phyloP scores from a whole-genome alignment of 2,113 vertebrate species.

The Spheniscus mendiculus region DNA sequence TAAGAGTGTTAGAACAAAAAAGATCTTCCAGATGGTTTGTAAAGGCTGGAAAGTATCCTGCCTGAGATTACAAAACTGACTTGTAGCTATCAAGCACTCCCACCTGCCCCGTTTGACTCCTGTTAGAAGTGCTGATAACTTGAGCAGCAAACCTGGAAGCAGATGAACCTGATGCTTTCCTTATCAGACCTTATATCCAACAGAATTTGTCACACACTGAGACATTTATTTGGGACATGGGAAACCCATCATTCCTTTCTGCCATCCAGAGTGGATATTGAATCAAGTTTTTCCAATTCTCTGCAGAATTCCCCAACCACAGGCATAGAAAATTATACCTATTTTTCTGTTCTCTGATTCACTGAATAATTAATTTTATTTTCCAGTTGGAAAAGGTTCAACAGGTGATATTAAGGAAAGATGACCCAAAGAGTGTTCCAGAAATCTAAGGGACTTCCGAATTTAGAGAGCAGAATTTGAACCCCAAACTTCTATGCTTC shows the following conservation, averaged over 20 bases:
- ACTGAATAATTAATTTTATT: neutral
- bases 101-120: neutral
- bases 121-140: neutral
- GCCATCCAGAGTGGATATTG: neutral
- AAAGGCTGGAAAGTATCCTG: neutral
- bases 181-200: neutral
- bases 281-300: neutral
- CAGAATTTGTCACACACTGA: neutral
- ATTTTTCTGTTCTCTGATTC: neutral
- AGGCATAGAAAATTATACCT: rapidly evolving
- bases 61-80: neutral
- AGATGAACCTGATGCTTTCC: neutral
- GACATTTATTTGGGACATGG: neutral
- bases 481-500: neutral
- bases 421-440: neutral
- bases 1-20: neutral
- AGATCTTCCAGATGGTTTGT: neutral
- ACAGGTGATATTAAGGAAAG: neutral
- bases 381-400: neutral
- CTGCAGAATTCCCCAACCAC: neutral
- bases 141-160: neutral
- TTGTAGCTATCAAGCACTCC: neutral
- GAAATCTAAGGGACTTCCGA: neutral
- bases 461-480: neutral
- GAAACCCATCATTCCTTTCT: neutral